Base-by-base conservation (phyloP, 2,797 vertebrate species). In the Sphenodon punctatus region DNA sequence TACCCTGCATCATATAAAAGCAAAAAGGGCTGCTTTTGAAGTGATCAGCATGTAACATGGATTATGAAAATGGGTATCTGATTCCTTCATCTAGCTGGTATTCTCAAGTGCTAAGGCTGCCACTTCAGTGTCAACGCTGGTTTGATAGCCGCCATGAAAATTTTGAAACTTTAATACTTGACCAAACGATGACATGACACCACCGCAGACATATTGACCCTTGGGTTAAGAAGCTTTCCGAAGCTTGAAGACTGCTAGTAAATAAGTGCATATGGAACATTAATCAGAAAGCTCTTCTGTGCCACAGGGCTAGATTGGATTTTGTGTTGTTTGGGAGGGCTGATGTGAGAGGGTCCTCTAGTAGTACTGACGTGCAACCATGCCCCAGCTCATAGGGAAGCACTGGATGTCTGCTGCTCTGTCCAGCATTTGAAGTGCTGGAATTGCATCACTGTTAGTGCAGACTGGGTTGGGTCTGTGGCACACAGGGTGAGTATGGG, bases 151-250 rank as follows among this genome's bases (percentile, higher is more conserved):
- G 43, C 32, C 17, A 3, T 39, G 65, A 84, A 64, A 70, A 61
- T 70, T 75, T 2, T 1, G 8, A 41, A 20, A 65, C 77, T 78
- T 85, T 74, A 72, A 75, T 88, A 85, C 36, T 55, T 80, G 45
- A 61, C 43, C 77, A 73, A 58, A 36, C 59, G 32, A 11, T 72
- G 38, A 58, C 73, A 45, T 86, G 45, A 58, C 46, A 51, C 58
- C 53, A 64, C 45, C 73, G 43, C 25, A 75, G 39, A 63, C 64
- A 41, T 51, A 30, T 36, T 86, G 64, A 71, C 25, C 14, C n/a
- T 32, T 43, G 65, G 81, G 66, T 73, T 51, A 46, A 67, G 75
- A 56, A 42, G 55, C 42, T 56, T 63, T 42, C 27, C 34, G 16
- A 67, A 12, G 56, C 49, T 27, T 60, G 48, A 46, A 59, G 59